These are phyloP conservation scores for Papilio dardanus DNA, from an alignment of 1,140 invertebrate genomes.

Conservation along the genomic window DNA sequence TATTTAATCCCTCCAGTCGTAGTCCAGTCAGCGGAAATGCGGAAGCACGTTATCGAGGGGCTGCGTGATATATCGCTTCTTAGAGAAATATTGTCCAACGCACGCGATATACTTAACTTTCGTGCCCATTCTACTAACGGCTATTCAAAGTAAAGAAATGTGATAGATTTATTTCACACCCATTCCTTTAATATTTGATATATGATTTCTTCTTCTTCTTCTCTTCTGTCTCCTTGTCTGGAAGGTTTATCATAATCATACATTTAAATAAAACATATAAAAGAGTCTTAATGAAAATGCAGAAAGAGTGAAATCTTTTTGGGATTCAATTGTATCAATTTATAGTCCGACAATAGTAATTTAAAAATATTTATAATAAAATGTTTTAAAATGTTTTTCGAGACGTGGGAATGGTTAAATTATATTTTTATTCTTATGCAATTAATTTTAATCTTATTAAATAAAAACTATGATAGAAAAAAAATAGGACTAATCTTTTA, in stretches of 20 bases:
- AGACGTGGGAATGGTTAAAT: not conserved
- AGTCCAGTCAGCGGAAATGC: constrained; percentile 54
- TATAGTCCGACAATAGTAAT: not conserved
- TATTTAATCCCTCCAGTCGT: constrained; percentile 33
- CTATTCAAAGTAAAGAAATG: constrained; percentile 22
- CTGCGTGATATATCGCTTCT: constrained; percentile 65
- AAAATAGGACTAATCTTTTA: not conserved
- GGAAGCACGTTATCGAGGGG: constrained; percentile 51
- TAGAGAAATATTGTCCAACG: constrained; percentile 62
- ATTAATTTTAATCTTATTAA: constrained; percentile 1
- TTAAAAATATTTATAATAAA: too few species aligned
- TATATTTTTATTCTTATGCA: not conserved
- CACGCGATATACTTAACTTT: constrained; percentile 54
- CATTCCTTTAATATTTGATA: constrained; percentile 9
- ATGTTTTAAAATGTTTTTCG: not conserved
- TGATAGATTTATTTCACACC: constrained; percentile 36
- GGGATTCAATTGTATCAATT: not conserved
- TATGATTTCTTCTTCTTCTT: not conserved
- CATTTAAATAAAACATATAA: too few species aligned
- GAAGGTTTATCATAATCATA: not conserved
- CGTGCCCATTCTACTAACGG: constrained; percentile 35
- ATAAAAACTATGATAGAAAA: not conserved
- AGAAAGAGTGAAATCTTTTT: not conserved
- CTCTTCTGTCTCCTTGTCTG: too few species aligned
- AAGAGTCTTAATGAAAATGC: too few species aligned